phyloP scores from a whole-genome alignment of 1,140 invertebrate genomes.

The Drosophila obscura region DNA sequence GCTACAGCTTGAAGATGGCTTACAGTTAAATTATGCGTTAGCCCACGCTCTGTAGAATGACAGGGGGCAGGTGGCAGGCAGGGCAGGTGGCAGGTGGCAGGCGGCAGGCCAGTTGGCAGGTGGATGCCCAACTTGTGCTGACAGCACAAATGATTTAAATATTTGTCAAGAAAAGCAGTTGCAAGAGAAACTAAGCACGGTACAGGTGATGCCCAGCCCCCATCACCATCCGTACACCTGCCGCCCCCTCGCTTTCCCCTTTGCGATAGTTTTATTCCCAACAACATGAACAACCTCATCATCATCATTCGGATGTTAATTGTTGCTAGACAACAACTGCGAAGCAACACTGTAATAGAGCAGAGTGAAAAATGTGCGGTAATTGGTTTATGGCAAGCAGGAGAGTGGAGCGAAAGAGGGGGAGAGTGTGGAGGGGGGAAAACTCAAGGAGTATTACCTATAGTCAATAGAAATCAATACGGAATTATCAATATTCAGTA shows the following conservation, averaged over 20 bases:
- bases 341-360: constrained; percentile 22
- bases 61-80: background rate
- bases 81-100: too few relatives aligned
- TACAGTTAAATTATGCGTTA: constrained; percentile 70
- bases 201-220: too few relatives aligned
- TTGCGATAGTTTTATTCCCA: background rate
- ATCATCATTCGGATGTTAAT: constrained; percentile 4
- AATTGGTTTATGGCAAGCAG: constrained; percentile 56
- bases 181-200: too few relatives aligned
- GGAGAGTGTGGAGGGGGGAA: background rate
- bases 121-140: constrained; percentile 9
- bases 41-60: background rate
- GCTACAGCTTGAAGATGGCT: too few relatives aligned
- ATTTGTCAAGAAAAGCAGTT: constrained; percentile 43
- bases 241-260: too few relatives aligned
- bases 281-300: constrained; percentile 15
- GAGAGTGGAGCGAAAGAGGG: constrained; percentile 12
- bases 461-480: too few relatives aligned
- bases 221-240: too few relatives aligned
- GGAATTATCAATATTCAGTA: too few relatives aligned
- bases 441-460: too few relatives aligned
- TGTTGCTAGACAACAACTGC: constrained; percentile 1
- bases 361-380: constrained; percentile 36
- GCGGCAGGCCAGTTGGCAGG: too few relatives aligned
- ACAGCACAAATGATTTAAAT: constrained; percentile 65